Percentiles rank a stretch among this genome's conserved stretches.
These are phyloP conservation scores for Protobothrops mucrosquamatus DNA, from an alignment of 2,113 vertebrate genomes.

Conservation along the genomic window DNA sequence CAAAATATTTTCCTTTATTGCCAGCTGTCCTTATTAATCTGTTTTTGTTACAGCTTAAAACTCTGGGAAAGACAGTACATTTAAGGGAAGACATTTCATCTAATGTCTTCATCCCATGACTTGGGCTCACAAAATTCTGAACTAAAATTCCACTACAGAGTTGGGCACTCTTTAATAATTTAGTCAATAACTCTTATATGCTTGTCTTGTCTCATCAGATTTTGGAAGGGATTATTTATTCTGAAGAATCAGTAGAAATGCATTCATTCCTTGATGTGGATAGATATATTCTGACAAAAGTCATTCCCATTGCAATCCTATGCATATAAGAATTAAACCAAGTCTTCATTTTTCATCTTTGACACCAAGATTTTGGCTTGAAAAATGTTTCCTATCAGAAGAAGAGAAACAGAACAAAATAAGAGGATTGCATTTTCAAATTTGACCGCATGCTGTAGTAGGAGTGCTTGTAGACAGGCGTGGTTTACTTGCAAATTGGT, in stretches of 20 bases:
- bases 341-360: neutral
- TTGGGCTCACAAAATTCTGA: neutral
- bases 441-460: neutral
- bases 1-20: no score
- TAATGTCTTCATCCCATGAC: no score
- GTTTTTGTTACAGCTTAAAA: neutral
- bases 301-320: neutral
- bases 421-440: neutral
- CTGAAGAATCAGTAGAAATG: neutral
- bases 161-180: neutral
- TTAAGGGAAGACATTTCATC: neutral
- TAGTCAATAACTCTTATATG: neutral
- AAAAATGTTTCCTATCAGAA: neutral
- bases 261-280: no score
- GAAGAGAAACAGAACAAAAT: conserved; percentile 1
- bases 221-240: neutral
- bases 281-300: neutral
- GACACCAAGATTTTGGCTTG: neutral
- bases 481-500: conserved; percentile 11
- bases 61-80: neutral
- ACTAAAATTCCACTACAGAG: neutral
- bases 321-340: neutral
- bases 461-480: conserved; percentile 3
- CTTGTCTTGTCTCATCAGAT: neutral
- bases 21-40: neutral